Evolutionary conservation across 2,888 invertebrate genomes (phyloP).

Genomic region (Mythimna lalbum): DNA sequence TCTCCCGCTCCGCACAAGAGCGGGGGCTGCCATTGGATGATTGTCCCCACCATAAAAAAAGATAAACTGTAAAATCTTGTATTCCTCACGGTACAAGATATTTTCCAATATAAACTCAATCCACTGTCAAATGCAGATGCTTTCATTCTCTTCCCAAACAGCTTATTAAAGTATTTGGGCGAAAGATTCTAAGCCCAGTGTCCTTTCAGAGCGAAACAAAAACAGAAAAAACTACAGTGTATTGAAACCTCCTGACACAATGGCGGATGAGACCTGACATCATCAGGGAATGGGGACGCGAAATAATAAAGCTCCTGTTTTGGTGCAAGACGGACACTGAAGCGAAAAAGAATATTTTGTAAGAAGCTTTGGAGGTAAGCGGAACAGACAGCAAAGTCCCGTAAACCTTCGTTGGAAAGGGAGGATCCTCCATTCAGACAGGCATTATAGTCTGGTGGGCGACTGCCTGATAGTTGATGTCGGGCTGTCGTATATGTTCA

Average conservation of each 20-base stretch:
- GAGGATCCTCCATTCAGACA: too few relatives aligned
- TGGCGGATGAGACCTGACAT: constrained; percentile 89
- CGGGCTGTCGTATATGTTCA: too few relatives aligned
- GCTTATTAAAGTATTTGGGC: constrained; percentile 38
- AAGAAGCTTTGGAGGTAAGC: too few relatives aligned
- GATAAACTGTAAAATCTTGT: background rate
- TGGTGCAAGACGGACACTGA: constrained; percentile 62
- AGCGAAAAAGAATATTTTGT: constrained; percentile 54
- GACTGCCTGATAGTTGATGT: too few relatives aligned
- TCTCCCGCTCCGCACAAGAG: too few relatives aligned
- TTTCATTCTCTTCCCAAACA: constrained; percentile 6
- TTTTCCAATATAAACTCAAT: background rate
- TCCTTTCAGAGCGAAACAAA: constrained; percentile 73
- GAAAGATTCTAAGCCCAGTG: constrained; percentile 44
- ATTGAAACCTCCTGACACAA: constrained; percentile 89
- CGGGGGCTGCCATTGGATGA: too few relatives aligned
- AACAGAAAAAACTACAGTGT: constrained; percentile 77
- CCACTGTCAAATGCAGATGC: background rate
- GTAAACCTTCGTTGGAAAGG: too few relatives aligned
- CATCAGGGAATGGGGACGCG: constrained; percentile 89
- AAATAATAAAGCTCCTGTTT: constrained; percentile 86
- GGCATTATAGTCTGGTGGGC: too few relatives aligned
- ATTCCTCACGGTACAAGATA: background rate
- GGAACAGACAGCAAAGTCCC: too few relatives aligned
- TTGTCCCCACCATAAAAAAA: too few relatives aligned